Percentiles rank a stretch among this genome's conserved stretches.
Evolutionary conservation across 2,888 invertebrate genomes (phyloP).

Genomic region (Nudaria mundana): DNA sequence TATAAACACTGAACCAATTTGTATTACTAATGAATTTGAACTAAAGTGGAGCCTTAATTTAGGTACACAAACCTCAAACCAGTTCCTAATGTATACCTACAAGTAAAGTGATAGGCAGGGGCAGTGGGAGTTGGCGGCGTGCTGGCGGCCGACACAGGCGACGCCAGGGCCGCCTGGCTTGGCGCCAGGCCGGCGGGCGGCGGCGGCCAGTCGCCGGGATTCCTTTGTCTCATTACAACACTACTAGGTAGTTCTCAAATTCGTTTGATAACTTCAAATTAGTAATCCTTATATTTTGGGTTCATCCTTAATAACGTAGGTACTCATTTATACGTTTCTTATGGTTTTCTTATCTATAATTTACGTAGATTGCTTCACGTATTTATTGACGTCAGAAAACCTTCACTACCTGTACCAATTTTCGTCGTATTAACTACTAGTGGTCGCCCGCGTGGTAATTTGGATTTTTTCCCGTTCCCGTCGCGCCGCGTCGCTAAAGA

Average conservation of each 20-base stretch:
- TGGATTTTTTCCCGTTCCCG: too few species aligned
- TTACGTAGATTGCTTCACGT: not conserved
- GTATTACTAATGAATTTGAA: too few species aligned
- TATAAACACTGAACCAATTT: too few species aligned
- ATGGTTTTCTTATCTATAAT: not conserved
- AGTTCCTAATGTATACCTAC: too few species aligned
- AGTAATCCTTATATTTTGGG: conserved; percentile 12
- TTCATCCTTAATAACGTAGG: not conserved
- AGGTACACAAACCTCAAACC: too few species aligned
- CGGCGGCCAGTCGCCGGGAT: conserved; percentile 75
- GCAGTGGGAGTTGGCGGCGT: conserved; percentile 52
- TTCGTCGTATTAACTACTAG: too few species aligned
- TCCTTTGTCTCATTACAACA: conserved; percentile 78
- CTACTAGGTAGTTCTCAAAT: conserved; percentile 36
- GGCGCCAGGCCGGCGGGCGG: conserved; percentile 81
- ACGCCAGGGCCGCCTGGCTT: conserved; percentile 78
- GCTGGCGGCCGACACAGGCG: conserved; percentile 70
- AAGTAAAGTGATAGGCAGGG: conserved; percentile 30
- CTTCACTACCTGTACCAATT: too few species aligned
- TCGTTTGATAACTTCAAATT: conserved; percentile 20
- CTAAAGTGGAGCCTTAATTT: too few species aligned
- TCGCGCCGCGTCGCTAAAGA: too few species aligned
- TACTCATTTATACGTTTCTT: not conserved
- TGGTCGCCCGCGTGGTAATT: too few species aligned
- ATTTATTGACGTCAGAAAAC: too few species aligned